A percentile compares a stretch with the other conserved stretches of the same genome.
Evolutionary conservation across 2,113 vertebrate species (phyloP).

Genomic region (Pteruthius melanotis): DNA sequence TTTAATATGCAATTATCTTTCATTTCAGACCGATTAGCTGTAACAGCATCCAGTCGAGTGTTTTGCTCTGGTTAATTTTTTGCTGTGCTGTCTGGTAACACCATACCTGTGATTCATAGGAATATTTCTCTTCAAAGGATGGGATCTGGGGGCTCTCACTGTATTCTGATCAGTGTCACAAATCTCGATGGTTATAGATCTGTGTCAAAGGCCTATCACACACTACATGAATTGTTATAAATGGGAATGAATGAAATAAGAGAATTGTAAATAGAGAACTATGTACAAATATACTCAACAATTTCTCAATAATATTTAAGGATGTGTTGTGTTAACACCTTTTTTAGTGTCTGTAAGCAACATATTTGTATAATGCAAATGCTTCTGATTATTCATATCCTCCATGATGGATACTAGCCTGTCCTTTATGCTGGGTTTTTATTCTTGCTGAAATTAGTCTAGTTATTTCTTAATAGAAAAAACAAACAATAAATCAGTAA

Average conservation of each 20-base stretch:
- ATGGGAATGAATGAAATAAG: neutral
- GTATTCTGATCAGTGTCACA: neutral
- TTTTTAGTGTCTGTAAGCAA: neutral
- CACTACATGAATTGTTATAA: neutral
- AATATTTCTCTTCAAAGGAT: neutral
- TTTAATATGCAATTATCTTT: conserved; percentile 48
- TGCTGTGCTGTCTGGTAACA: neutral
- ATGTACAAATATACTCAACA: neutral
- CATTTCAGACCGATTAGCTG: conserved; percentile 41
- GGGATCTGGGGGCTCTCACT: neutral
- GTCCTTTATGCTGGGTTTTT: neutral
- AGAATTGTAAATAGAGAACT: neutral
- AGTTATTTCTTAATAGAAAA: neutral
- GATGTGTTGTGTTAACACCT: neutral
- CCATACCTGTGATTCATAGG: neutral
- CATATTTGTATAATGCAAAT: neutral
- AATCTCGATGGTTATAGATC: accelerated
- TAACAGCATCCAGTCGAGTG: neutral
- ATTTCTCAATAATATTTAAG: neutral
- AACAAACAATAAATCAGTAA: neutral
- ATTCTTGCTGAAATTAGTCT: neutral
- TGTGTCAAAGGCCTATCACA: neutral
- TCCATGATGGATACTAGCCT: neutral
- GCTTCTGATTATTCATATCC: neutral
- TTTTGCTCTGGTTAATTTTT: conserved; percentile 7